Evolutionary conservation across 2,113 vertebrate species (phyloP).

Genomic region (Hystrix brachyura): DNA sequence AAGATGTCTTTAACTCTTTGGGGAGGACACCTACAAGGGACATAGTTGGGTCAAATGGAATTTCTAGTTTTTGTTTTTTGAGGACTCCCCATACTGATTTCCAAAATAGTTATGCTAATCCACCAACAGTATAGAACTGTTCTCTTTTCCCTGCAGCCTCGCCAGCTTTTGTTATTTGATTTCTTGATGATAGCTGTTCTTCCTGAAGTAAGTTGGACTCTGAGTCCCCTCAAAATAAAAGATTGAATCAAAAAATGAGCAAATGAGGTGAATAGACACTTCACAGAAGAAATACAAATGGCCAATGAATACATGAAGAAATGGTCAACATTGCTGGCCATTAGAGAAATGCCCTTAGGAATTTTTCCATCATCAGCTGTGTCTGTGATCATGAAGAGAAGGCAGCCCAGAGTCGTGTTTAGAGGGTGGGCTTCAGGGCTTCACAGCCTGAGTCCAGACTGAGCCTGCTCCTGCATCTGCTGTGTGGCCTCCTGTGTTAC

Average conservation of each 20-base stretch:
- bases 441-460: not conserved
- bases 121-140: not conserved
- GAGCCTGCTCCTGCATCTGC: not conserved
- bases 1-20: not conserved
- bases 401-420: not conserved
- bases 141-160: not conserved
- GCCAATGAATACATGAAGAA: not conserved
- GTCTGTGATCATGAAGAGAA: not conserved
- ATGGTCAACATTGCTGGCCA: not conserved
- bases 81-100: not conserved
- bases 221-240: not conserved
- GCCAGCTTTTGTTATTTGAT: not conserved
- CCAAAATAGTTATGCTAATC: not conserved
- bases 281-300: not conserved
- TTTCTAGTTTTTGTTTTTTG: not conserved
- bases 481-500: not conserved
- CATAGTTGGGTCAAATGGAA: not conserved
- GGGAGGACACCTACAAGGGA: not conserved
- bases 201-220: not conserved
- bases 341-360: not conserved
- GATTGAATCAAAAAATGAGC: not conserved
- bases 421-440: not conserved
- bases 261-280: not conserved
- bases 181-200: not conserved
- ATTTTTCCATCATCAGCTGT: not conserved